Conservation (phyloP, 2,797 vertebrate species). For the Onychomys arenicola region DNA sequence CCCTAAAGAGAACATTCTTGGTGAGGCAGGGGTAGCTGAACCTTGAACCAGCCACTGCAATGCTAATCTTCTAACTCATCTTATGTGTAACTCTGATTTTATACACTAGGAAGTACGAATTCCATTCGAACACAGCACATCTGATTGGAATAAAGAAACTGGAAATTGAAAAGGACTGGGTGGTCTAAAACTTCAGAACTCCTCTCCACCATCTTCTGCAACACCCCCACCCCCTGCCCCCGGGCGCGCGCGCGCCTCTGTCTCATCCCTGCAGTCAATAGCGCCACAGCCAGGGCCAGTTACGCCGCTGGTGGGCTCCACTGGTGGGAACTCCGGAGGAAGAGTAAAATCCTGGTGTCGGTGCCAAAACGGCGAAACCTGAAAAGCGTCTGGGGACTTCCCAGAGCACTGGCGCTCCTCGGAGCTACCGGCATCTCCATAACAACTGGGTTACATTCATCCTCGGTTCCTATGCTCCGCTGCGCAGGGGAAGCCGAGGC, state of each 20-base stretch:
- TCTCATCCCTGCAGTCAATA: constrained; percentile 65
- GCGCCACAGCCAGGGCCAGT: constrained; percentile 72
- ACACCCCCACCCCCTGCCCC: neutral
- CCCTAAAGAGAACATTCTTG: neutral
- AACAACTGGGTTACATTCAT: constrained; percentile 74
- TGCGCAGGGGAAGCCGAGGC: neutral
- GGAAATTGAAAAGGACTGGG: neutral
- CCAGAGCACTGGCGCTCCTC: constrained; percentile 56
- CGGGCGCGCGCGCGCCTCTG: neutral
- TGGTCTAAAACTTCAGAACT: constrained; percentile 64
- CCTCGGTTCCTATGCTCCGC: neutral
- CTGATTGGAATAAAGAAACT: constrained; percentile 2
- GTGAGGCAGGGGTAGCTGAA: neutral
- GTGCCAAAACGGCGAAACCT: constrained; percentile 67
- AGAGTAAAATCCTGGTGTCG: constrained; percentile 44
- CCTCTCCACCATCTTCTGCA: constrained; percentile 71
- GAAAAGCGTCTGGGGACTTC: constrained; percentile 72
- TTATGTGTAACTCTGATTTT: neutral
- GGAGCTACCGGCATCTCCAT: constrained; percentile 74
- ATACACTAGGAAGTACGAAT: neutral
- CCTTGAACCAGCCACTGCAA: constrained; percentile 1
- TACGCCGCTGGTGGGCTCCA: constrained; percentile 58
- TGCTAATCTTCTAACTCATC: neutral
- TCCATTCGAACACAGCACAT: constrained; percentile 34
- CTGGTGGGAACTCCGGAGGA: constrained; percentile 57